Evolutionary conservation across 2,797 vertebrate genomes (phyloP), one percentile per base, ranked within the genome.

Genomic region (Rhabdomys pumilio): DNA sequence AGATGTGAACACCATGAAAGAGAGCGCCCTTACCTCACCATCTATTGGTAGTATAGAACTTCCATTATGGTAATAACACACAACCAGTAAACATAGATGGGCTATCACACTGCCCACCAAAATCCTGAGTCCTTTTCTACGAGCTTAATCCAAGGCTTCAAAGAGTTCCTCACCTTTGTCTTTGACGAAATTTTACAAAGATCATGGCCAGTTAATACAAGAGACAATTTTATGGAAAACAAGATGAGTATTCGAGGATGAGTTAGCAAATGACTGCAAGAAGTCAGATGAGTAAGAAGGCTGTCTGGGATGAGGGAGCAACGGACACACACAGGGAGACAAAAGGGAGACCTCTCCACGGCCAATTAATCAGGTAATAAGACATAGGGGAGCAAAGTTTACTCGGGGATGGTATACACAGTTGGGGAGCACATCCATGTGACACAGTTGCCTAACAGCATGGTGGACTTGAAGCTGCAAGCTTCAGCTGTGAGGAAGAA

Each of bases 151-250:
- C 26, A 65, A 17, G 17, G 38, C 76, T 89, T 69, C 61, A 86
- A 76, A 67, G 55, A 17, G 7, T 12, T 34, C 17, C 12, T 38
- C 69, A 57, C 1, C 29, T 73, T 84, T 83, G 72, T 72, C 53
- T 89, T 29, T 41, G 79, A 94, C 15, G 91, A 72, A 22, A 55
- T 53, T 59, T 95, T 96, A 85, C 38, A 86, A 76, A 94, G 90
- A 90, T 34, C 34, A 20, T 0, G 29, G 24, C 65, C 4, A 82
- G 41, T 44, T 44, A 47, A 79, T 20, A 24, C 4, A 31, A 57
- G 67, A 73, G 73, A 50, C 59, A 88, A 15, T 57, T 9, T 9
- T 53, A 53, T 41, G 47, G 59, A 15, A 90, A 38, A 50, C 50
- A 29, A 91, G 20, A 31, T 20, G 59, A 65, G 20, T 7, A 31